Evolutionary conservation across 2,888 invertebrate species (phyloP).

Genomic region (Scelioninae gen. 2): DNA sequence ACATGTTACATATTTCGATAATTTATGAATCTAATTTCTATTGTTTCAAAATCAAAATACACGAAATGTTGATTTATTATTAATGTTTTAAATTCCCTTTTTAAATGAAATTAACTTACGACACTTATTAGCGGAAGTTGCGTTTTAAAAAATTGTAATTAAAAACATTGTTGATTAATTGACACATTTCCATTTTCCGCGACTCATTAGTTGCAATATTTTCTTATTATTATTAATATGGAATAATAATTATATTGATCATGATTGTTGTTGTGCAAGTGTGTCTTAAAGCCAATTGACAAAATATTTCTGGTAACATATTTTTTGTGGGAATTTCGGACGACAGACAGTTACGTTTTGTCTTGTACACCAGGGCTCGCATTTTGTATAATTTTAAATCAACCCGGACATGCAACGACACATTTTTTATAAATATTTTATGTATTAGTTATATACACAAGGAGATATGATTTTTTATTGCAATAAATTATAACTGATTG

Average conservation of each 20-base stretch:
- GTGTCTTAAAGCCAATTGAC: slow-evolving; percentile 18
- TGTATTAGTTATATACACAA: slow-evolving; percentile 17
- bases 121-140: no score
- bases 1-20: no score
- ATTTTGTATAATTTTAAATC: slow-evolving; percentile 9
- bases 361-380: slow-evolving; percentile 10
- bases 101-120: no score
- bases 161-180: background rate
- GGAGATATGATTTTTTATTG: slow-evolving; percentile 13
- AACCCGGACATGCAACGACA: slow-evolving; percentile 8
- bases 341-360: background rate
- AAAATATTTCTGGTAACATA: slow-evolving; percentile 41
- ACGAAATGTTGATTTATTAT: no score
- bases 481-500: slow-evolving; percentile 26
- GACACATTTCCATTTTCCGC: slow-evolving; percentile 22
- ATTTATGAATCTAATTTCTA: no score
- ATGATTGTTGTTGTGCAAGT: slow-evolving; percentile 32
- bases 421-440: slow-evolving; percentile 23
- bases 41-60: no score
- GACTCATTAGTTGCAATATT: slow-evolving; percentile 23
- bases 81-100: no score
- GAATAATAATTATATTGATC: slow-evolving; percentile 2
- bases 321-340: slow-evolving; percentile 27
- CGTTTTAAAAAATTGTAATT: background rate
- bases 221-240: slow-evolving; percentile 9